A percentile compares a stretch with the other conserved stretches of the same genome.
Evolutionary conservation across 2,113 vertebrate genomes (phyloP).

Genomic region (Lophura nycthemera): DNA sequence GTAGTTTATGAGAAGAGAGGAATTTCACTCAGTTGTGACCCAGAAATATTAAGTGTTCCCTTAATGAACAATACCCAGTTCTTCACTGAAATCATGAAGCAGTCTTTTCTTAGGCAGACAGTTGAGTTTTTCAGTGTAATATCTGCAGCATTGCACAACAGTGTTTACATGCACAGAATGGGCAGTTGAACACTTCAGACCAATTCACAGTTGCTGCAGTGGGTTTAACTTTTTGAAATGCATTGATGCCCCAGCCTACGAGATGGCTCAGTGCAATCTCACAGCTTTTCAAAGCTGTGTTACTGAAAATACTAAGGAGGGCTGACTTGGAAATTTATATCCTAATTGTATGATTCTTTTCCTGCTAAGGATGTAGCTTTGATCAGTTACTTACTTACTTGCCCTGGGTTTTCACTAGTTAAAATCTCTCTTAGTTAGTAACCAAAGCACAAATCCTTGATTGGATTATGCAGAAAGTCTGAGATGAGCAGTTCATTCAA

Average conservation of each 20-base stretch:
- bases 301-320: background rate
- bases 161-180: background rate
- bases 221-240: background rate
- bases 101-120: background rate
- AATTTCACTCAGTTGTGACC: background rate
- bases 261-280: fast-evolving
- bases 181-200: background rate
- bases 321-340: background rate
- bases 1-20: background rate
- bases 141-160: background rate
- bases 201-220: background rate
- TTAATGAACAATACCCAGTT: background rate
- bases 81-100: background rate
- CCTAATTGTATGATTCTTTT: background rate
- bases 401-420: background rate
- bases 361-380: background rate
- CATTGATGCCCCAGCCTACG: background rate
- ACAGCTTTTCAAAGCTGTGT: background rate
- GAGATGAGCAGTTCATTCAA: background rate
- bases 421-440: background rate
- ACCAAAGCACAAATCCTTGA: fast-evolving
- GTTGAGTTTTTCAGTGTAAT: background rate
- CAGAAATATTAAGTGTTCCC: background rate
- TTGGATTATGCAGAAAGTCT: background rate
- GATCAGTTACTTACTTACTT: background rate